Conservation (phyloP, 2,113 vertebrate species). For the Spea multiplicata region DNA sequence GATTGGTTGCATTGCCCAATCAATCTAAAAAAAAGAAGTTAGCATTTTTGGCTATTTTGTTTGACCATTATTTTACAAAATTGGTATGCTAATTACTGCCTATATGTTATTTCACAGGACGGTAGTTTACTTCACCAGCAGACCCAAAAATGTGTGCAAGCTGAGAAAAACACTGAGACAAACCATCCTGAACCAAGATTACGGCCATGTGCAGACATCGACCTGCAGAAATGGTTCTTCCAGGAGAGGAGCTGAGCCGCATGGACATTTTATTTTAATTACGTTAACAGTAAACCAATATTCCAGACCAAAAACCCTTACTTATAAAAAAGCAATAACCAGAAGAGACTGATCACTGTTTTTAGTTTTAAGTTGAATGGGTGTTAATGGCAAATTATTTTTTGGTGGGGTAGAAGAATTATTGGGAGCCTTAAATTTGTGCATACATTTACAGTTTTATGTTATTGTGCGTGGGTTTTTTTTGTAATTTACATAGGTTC, state of each 20-base stretch:
- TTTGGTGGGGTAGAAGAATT: not conserved
- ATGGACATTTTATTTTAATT: not conserved
- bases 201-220: slow-evolving; percentile 69
- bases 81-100: not conserved
- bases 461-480: too few species aligned
- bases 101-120: slow-evolving; percentile 68
- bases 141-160: slow-evolving; percentile 84
- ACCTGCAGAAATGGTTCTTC: slow-evolving; percentile 89
- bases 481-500: too few species aligned
- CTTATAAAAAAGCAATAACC: too few species aligned
- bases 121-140: slow-evolving; percentile 75
- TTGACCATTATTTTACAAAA: too few species aligned
- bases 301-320: too few species aligned
- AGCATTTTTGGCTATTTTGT: too few species aligned
- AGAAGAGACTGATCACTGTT: not conserved
- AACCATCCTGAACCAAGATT: slow-evolving; percentile 73
- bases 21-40: too few species aligned
- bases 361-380: not conserved
- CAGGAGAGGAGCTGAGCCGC: slow-evolving; percentile 68
- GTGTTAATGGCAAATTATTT: not conserved
- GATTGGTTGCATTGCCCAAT: too few species aligned
- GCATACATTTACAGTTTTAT: not conserved
- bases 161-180: slow-evolving; percentile 57
- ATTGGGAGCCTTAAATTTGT: not conserved
- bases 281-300: too few species aligned